These are phyloP conservation scores for Sisor rabdophorus DNA, from an alignment of 2,113 vertebrate species.

Conservation along the genomic window DNA sequence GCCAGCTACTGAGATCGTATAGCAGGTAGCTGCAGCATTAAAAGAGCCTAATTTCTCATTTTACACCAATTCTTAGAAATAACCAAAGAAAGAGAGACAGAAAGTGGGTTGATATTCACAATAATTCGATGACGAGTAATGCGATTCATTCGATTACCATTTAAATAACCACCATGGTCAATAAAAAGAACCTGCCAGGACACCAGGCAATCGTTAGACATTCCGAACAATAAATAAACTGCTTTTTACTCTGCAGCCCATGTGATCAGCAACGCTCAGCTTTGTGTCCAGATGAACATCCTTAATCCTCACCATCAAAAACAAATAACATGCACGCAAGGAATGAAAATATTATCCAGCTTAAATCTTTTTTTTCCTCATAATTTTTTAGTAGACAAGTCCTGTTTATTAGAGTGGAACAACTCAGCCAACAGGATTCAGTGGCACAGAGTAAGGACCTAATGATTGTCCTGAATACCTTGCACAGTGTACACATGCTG, in stretches of 20 bases:
- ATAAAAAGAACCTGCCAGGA: background rate
- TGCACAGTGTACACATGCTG: slow-evolving; percentile 64
- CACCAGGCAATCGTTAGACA: background rate
- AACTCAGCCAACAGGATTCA: slow-evolving; percentile 67
- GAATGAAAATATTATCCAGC: slow-evolving; percentile 58
- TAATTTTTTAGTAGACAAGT: slow-evolving; percentile 66
- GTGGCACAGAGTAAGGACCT: slow-evolving; percentile 57
- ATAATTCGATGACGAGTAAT: slow-evolving; percentile 29
- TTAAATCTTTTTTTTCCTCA: slow-evolving; percentile 66
- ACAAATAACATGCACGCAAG: slow-evolving; percentile 59
- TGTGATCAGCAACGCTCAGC: slow-evolving; percentile 62
- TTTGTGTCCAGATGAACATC: slow-evolving; percentile 61
- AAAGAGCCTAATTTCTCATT: slow-evolving; percentile 46
- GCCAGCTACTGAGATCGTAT: slow-evolving; percentile 52
- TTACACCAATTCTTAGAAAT: slow-evolving; percentile 43
- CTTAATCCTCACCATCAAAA: slow-evolving; percentile 68
- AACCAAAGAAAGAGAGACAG: background rate
- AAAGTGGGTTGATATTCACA: background rate
- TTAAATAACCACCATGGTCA: background rate
- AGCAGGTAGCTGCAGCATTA: slow-evolving; percentile 50
- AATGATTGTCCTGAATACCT: slow-evolving; percentile 63
- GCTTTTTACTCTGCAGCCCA: slow-evolving; percentile 59
- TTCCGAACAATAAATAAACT: background rate
- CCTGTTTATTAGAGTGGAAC: slow-evolving; percentile 69
- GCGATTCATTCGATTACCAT: slow-evolving; percentile 17